These are phyloP conservation scores for Monopterus albus DNA, from an alignment of 2,113 vertebrate species.

Conservation along the genomic window DNA sequence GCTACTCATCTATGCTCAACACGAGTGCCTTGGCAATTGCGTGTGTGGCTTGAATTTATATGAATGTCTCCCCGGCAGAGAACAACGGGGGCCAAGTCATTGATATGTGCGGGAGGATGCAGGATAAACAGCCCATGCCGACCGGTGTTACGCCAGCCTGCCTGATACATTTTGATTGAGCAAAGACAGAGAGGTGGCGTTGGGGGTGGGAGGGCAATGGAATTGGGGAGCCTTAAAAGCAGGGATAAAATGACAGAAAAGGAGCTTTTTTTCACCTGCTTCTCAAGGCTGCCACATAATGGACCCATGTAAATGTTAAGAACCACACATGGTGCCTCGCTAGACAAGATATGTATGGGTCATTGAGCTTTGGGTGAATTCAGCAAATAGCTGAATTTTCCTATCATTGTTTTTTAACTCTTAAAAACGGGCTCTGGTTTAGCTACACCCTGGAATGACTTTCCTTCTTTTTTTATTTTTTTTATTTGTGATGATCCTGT, in stretches of 20 bases:
- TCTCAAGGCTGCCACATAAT: conserved; percentile 50
- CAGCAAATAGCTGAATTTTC: conserved; percentile 17
- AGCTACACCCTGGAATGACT: conserved; percentile 26
- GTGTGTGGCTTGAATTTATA: conserved; percentile 86
- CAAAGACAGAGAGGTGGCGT: conserved; percentile 53
- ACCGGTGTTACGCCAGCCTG: conserved; percentile 73
- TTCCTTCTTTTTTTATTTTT: conserved; percentile 31
- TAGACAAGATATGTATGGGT: not conserved
- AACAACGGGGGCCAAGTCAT: conserved; percentile 76
- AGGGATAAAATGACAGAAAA: conserved; percentile 71
- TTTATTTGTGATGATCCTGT: conserved; percentile 22
- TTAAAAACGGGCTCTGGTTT: conserved; percentile 9
- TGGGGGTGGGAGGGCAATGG: conserved; percentile 29
- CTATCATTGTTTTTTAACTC: conserved; percentile 7
- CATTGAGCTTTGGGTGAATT: conserved; percentile 10
- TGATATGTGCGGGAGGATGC: conserved; percentile 84
- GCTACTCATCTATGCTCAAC: conserved; percentile 82
- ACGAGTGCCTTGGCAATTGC: conserved; percentile 76
- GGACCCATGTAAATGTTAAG: conserved; percentile 42
- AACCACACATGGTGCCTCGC: conserved; percentile 19
- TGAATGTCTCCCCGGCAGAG: conserved; percentile 75
- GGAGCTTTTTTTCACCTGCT: conserved; percentile 40
- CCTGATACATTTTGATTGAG: conserved; percentile 82
- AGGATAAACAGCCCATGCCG: conserved; percentile 82
- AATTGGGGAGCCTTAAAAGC: conserved; percentile 61